Evolutionary conservation across 1,140 invertebrate genomes (phyloP), one percentile per base, ranked within the genome.

Genomic region (Megalopta genalis): DNA sequence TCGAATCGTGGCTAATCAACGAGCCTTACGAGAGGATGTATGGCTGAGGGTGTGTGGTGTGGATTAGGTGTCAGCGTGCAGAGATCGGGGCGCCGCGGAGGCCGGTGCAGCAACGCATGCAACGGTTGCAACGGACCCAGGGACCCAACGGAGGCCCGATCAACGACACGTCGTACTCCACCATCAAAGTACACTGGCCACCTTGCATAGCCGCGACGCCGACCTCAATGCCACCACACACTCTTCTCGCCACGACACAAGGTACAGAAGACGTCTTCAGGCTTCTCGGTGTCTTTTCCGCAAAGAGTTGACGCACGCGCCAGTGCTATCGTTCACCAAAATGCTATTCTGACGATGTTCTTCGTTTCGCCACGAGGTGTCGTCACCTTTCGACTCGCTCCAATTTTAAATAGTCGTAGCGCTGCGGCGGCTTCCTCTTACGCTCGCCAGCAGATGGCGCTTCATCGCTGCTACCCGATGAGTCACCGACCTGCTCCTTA

Each of bases 11-110:
- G 76, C 76, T 64, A 52, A 37, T 49, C 66, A 39, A 49, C 42
- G 54, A 63, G 8, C 27, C 49, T 54, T 71, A 66, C 67, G 46
- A 76, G 64, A 23, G 74, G 80, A 82, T 82, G 37, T 77, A 74
- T 90, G 86, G 89, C 88, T 90, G 89, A 90, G 88, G 88, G 90
- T 88, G 89, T 90, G 87, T 90, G 88, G 88, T 90, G 79, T 87
- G 86, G 82, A 90, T 87, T 85, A 91, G 90, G 90, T 91, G 87
- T 89, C 87, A 85, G 88, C 88, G 87, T 87, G 86, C 85, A 87
- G 88, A 89, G 86, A 90, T 90, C 84, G 87, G 82, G 83, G 80
- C 81, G 72, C 77, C 84, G 74, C 72, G 67, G 86, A 90, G 81
- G 83, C 82, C 82, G 71, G 75, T 74, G 64, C 84, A 74, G 77